Conservation (phyloP, 2,888 invertebrate species). For the Drosophila villosipedis region DNA sequence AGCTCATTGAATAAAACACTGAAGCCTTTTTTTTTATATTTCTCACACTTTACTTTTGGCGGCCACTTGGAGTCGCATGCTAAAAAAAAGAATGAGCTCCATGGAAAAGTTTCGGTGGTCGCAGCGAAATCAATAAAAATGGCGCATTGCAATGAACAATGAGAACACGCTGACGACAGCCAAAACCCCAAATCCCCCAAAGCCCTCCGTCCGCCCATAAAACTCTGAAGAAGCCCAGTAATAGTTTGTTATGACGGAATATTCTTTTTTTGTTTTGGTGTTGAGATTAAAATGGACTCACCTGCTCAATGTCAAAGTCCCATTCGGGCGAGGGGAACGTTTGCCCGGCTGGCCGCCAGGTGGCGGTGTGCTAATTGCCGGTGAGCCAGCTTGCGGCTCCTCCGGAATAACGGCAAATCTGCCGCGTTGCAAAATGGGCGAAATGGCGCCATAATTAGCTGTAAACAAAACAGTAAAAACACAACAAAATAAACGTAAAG, state of each 20-base stretch:
- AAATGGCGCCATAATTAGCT: slow-evolving; percentile 85
- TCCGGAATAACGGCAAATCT: slow-evolving; percentile 86
- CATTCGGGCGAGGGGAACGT: slow-evolving; percentile 85
- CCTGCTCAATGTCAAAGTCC: slow-evolving; percentile 85
- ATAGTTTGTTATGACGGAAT: slow-evolving; percentile 42
- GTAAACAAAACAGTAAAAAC: slow-evolving; percentile 21
- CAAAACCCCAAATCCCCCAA: background rate
- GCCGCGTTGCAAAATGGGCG: slow-evolving; percentile 85
- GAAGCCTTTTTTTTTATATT: background rate
- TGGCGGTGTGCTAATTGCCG: slow-evolving; percentile 82
- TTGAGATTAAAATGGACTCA: slow-evolving; percentile 54
- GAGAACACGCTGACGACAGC: slow-evolving; percentile 50
- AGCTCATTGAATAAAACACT: background rate
- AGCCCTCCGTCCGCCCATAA: background rate
- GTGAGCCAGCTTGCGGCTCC: slow-evolving; percentile 85
- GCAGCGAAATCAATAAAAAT: slow-evolving; percentile 72
- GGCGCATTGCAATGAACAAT: slow-evolving; percentile 65
- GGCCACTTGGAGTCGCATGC: slow-evolving; percentile 13
- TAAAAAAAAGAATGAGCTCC: slow-evolving; percentile 32
- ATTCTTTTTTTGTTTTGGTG: background rate
- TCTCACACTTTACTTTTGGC: background rate
- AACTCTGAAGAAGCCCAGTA: background rate
- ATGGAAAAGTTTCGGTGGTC: slow-evolving; percentile 31
- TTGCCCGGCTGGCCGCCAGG: slow-evolving; percentile 59
- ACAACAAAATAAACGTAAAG: background rate